Evolutionary conservation across 2,888 invertebrate species (phyloP), one percentile per base, ranked within the genome.

Genomic region (Erebia palarica): DNA sequence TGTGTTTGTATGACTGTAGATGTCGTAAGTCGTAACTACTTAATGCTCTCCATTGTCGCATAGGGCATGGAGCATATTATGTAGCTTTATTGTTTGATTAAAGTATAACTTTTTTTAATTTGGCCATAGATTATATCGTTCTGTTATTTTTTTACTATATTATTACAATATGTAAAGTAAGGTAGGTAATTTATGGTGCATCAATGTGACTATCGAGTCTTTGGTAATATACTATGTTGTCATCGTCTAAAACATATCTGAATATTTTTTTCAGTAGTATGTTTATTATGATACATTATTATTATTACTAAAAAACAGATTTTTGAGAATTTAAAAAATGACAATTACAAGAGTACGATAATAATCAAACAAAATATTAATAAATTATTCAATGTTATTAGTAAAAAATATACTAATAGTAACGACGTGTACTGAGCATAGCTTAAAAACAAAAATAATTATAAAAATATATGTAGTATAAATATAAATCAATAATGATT

Each of bases 351-450:
- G 9, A 14, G 49, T 13, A 13, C 3, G 49, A 13, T 49, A 14
- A 4, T 14, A 49, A 8, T n/a, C n/a, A 51, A 51, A n/a, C n/a
- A 51, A 8, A 5, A n/a, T 36, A n/a, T 64, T 10, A 51, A 44
- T 63, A n/a, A n/a, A 55, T 53, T 49, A 68, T 68, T 57, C n/a
- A 63, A 5, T 18, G 13, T 68, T 14, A 57, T 57, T 14, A 8
- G 18, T 21, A 49, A 11, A 14, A 21, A 27, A 7, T 36, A 36
- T 60, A 53, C 53, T 21, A 16, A 70, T 16, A 53, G 4, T 44
- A 51, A 60, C 61, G 82, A 81, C 83, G 82, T 86, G 82, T 83
- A 82, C 67, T 68, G 51, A 59, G 64, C 69, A 49, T 65, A 42
- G 63, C 65, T 71, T 64, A 59, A 55, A 53, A 69, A 55, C 66